Percentiles rank a stretch among this genome's conserved stretches.
Conservation (phyloP, 2,113 vertebrate genomes). For the Tiliqua scincoides region DNA sequence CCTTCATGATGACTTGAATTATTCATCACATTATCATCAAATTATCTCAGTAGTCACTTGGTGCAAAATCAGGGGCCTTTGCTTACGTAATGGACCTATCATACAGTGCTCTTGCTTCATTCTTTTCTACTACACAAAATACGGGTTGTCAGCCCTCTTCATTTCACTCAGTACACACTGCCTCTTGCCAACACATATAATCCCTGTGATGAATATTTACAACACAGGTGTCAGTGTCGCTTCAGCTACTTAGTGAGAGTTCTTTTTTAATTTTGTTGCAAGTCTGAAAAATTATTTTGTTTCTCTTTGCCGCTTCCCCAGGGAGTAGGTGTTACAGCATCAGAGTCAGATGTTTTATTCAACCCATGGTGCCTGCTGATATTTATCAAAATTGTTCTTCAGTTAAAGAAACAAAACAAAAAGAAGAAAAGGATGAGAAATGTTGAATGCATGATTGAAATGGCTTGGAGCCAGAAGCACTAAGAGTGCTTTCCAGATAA, state of each 20-base stretch:
- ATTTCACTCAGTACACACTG: background rate
- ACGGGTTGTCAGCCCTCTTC: background rate
- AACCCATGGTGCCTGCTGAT: background rate
- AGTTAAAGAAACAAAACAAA: too few relatives aligned
- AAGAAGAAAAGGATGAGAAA: background rate
- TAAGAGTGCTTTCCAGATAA: background rate
- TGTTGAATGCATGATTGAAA: fast-evolving
- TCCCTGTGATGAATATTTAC: background rate
- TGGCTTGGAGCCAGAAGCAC: too few relatives aligned
- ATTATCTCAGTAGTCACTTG: background rate
- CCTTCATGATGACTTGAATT: too few relatives aligned
- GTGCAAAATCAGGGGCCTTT: background rate
- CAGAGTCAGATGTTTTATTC: background rate
- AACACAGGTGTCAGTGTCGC: background rate
- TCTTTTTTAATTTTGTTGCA: background rate
- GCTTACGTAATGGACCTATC: background rate
- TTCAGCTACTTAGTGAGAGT: background rate
- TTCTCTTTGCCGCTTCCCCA: conserved; percentile 15
- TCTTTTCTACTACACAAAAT: background rate
- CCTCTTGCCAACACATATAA: background rate
- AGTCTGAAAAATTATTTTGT: background rate
- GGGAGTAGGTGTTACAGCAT: background rate
- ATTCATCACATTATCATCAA: too few relatives aligned
- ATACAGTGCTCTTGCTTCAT: background rate
- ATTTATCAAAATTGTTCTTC: background rate